Evolutionary conservation across 1,140 invertebrate species (phyloP).

Genomic region (Drosophila nannoptera): DNA sequence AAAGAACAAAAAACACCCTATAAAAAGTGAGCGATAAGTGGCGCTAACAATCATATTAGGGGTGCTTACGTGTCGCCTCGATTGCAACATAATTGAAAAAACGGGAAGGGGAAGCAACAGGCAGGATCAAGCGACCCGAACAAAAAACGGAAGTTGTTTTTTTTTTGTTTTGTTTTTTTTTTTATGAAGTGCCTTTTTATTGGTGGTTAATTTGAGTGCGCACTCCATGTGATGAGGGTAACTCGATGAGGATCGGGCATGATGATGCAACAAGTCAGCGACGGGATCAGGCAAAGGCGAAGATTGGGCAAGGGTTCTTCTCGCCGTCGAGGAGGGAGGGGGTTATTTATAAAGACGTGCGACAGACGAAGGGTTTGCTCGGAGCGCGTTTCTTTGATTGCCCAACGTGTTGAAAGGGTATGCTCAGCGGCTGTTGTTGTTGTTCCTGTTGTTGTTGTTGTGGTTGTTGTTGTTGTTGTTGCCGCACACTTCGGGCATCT

Average conservation of each 20-base stretch:
- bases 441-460: constrained; percentile 5
- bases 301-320: constrained; percentile 48
- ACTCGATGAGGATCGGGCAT: constrained; percentile 15
- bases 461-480: constrained; percentile 18
- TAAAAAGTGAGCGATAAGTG: constrained; percentile 61
- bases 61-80: constrained; percentile 65
- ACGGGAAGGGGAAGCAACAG: constrained; percentile 27
- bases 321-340: neutral
- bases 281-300: neutral
- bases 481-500: constrained; percentile 38
- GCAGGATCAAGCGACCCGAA: constrained; percentile 26
- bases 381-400: constrained; percentile 37
- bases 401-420: constrained; percentile 65
- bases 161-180: constrained; percentile 58
- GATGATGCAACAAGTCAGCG: constrained; percentile 64
- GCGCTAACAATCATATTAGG: constrained; percentile 72
- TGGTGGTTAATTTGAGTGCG: constrained; percentile 73
- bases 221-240: constrained; percentile 66
- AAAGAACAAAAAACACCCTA: constrained; percentile 53
- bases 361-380: constrained; percentile 31
- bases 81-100: constrained; percentile 66
- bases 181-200: constrained; percentile 77
- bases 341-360: constrained; percentile 48
- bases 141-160: constrained; percentile 67
- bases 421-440: constrained; percentile 1